phyloP scores from a whole-genome alignment of 2,888 invertebrate genomes.

The Tridacna gigas region DNA sequence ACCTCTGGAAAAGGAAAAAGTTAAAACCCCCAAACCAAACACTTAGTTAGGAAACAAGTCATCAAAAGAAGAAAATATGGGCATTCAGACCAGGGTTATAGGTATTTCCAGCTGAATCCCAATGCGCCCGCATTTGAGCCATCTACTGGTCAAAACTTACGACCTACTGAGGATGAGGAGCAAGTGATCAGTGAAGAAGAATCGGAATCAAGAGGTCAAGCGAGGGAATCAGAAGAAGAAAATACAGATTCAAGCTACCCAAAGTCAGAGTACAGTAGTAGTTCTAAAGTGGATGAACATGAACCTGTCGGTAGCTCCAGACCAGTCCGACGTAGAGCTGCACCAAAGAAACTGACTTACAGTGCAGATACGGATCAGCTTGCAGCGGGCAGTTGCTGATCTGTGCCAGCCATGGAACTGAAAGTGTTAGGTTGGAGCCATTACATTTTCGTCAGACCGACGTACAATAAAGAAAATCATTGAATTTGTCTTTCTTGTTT shows the following conservation, averaged over 20 bases:
- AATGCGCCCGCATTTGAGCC: slow-evolving; percentile 21
- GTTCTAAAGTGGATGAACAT: not conserved
- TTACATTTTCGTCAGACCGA: too few species aligned
- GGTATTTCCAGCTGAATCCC: slow-evolving; percentile 5
- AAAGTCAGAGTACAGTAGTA: not conserved
- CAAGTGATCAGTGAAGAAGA: not conserved
- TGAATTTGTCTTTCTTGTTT: too few species aligned
- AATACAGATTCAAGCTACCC: not conserved
- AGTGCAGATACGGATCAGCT: too few species aligned
- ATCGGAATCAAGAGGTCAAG: not conserved
- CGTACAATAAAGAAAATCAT: too few species aligned
- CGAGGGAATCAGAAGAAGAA: not conserved
- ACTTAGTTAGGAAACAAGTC: not conserved
- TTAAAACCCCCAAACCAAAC: slow-evolving; percentile 14
- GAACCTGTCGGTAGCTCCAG: not conserved
- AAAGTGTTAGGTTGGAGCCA: too few species aligned
- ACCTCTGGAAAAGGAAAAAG: slow-evolving; percentile 28
- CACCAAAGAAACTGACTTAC: too few species aligned
- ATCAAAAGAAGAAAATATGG: not conserved
- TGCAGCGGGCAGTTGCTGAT: too few species aligned
- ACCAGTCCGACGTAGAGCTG: slow-evolving; percentile 4
- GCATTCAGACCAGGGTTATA: not conserved
- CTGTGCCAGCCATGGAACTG: too few species aligned
- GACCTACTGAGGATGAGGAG: slow-evolving; percentile 1
- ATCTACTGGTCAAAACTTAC: not conserved